Evolutionary conservation across 1,140 invertebrate species (phyloP), one percentile per base, ranked within the genome.

Genomic region (Solenopsis fugax): DNA sequence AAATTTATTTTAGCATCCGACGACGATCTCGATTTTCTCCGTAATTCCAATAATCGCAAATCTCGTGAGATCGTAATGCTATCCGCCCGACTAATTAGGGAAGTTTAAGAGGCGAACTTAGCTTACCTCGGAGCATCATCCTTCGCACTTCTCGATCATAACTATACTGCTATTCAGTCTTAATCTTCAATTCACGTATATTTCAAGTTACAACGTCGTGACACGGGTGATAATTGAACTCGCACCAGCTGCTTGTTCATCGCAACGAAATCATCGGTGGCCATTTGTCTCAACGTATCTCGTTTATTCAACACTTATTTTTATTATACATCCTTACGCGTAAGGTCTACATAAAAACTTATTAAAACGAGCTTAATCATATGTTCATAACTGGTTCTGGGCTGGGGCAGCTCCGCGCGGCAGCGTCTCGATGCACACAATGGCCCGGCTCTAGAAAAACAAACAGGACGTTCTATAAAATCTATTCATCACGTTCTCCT

Each of bases 301-400:
- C 87, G 89, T 93, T 93, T 93, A 94, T 93, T 94, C 88, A 94
- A 94, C 93, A 94, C 91, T 94, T 93, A 93, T 91, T 93, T 92
- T 91, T 92, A 91, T 92, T 90, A 91, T 93, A 94, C 92, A 93
- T 92, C 90, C 91, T 93, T 94, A 94, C 90, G 87, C 89, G 84
- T 92, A 93, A 92, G 89, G 93, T 93, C 94, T 95, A 95, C 94
- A 93, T 95, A 94, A 93, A 94, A 95, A 95, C 93, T 95, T 94
- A 94, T 94, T 92, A 93, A 95, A 95, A 94, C 91, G 93, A 93
- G 93, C 92, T 93, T 94, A 94, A 93, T 94, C 87, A 87, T 94
- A 94, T 93, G 90, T 92, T 93, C 92, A 92, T 93, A 92, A 92
- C 90, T 92, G 91, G 92, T 92, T 93, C 91, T 90, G 92, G 88